Evolutionary conservation across 2,797 vertebrate genomes (phyloP), one percentile per base, ranked within the genome.

Genomic region (Tiaroga cobitis): DNA sequence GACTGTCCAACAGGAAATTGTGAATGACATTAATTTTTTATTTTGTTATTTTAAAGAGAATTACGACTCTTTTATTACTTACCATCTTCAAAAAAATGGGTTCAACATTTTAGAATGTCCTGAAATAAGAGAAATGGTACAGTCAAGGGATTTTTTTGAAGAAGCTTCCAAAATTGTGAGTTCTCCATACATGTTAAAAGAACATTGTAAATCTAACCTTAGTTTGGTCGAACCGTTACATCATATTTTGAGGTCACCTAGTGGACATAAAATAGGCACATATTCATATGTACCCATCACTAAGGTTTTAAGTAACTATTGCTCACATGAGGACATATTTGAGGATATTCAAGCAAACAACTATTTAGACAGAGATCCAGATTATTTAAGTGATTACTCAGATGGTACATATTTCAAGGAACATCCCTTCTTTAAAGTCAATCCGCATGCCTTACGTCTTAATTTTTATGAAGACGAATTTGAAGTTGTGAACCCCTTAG

Each of bases 211-310:
- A 72, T 72, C 41, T 72, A 72, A 72, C 4, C 37, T 70, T 70
- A 41, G 13, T 6, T 13, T 72, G 69, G 69, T 46, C n/a, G 39
- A 72, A 72, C 39, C 37, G 2, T 21, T 72, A 46, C 69, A 72
- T 46, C 39, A 26, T 16, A 49, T 32, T 74, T 74, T 49, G 70
- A 74, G 70, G 26, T 74, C 70, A 3, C 8, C 43, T 2, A 74
- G 43, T 74, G 70, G 70, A 74, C 70, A 49, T n/a, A 74, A 74
- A 49, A 49, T 49, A 49, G 70, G 26, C 70, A n/a, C 34, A 63
- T 63, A 80, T 65, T 61, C 61, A n/a, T 63, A 80, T 80, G 77
- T 80, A 80, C 34, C 77, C 56, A n/a, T 80, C 56, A 18, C 77
- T 56, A 34, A 61, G 34, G 77, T 41, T 61, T 65, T 61, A 41